Evolutionary conservation across 2,797 vertebrate genomes (phyloP), one percentile per base, ranked within the genome.

Genomic region (Pseudomugil gertrudae): DNA sequence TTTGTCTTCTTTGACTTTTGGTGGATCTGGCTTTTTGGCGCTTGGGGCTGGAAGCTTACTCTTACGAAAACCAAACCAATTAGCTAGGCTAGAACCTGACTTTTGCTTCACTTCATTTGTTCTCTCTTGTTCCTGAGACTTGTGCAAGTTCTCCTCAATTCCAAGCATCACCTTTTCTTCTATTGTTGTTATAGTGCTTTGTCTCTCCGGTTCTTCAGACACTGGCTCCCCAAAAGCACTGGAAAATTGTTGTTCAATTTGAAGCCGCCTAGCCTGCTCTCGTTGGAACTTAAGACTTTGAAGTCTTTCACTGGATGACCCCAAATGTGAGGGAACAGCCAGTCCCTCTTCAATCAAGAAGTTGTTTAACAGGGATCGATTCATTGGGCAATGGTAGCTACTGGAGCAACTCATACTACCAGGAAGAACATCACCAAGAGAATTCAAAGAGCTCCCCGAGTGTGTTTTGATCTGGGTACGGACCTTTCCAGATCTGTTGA

Each of bases 81-180:
- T 97, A 61, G 95, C 95, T 60, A 97, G 87, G n/a, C 94, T 95
- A 24, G 96, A 94, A 5, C 95, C 92, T 0, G 94, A 90, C 83
- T 92, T 96, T 17, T 91, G 94, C 70, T 95, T 96, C 0, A 81
- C 86, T 70, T 96, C 95, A 10, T 1, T 73, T n/a, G 84, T 84
- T 79, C 91, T 94, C 64, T 90, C 92, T 78, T 95, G 95, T 47
- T 92, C 94, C 81, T 96, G 96, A 77, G 91, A 92, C 87, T 95
- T 97, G 57, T 97, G 95, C 83, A 96, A 72, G 52, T 98, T 97
- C 81, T 96, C 95, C 76, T 96, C 95, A 74, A 97, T 97, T 72
- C 96, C 95, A 5, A 96, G 89, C 96, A 97, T 96, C 79, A 97
- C 96, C 84, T 96, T 97, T 87, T 97, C 96, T 89, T 97, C 96